A percentile compares a stretch with the other conserved stretches of the same genome.
These are phyloP conservation scores for Tetranychus cinnabarinus DNA, from an alignment of 1,140 invertebrate species.

Conservation along the genomic window DNA sequence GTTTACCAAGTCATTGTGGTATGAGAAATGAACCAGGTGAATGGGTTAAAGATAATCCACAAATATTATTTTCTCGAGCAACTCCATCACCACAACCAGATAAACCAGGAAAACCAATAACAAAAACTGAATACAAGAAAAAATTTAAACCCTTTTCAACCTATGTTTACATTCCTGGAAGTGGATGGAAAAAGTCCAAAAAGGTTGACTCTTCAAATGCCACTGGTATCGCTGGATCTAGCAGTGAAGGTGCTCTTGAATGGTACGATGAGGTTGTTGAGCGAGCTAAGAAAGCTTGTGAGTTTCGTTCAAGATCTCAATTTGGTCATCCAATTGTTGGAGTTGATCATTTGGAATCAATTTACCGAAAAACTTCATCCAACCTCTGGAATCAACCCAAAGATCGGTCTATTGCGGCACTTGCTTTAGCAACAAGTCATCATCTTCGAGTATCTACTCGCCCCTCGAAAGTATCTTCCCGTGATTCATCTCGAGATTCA, in stretches of 20 bases:
- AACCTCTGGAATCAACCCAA: background rate
- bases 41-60: background rate
- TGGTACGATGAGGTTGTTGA: constrained; percentile 9
- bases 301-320: constrained; percentile 7
- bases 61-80: background rate
- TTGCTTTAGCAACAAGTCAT: constrained; percentile 3
- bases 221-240: constrained; percentile 1
- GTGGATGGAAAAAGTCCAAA: constrained; percentile 14
- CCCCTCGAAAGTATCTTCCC: too few relatives aligned
- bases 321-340: constrained; percentile 2
- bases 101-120: constrained; percentile 6
- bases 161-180: constrained; percentile 46
- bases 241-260: background rate
- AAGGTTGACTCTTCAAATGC: background rate
- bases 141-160: constrained; percentile 56
- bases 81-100: background rate
- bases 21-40: too few relatives aligned
- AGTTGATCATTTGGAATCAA: constrained; percentile 1
- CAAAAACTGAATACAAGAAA: constrained; percentile 48
- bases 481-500: too few relatives aligned
- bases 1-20: too few relatives aligned
- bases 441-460: too few relatives aligned
- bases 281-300: constrained; percentile 2
- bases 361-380: background rate
- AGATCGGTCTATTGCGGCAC: constrained; percentile 1